Conservation (phyloP, 2,888 invertebrate species). For the Matsumyia berberina region DNA sequence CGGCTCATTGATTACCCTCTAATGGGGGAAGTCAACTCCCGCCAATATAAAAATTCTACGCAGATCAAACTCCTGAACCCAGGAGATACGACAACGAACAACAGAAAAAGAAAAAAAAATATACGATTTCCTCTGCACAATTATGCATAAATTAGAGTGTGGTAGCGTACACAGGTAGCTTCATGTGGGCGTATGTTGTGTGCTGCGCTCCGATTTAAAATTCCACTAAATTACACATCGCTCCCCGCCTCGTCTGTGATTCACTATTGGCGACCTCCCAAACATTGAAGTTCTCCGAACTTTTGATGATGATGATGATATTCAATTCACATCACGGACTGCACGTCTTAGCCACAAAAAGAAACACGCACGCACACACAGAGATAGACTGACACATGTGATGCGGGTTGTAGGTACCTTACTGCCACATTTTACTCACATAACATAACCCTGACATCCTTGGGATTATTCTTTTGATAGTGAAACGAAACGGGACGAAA, state of each 20-base stretch:
- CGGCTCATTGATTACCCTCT: constrained; percentile 59
- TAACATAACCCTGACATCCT: constrained; percentile 68
- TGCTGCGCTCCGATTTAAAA: constrained; percentile 65
- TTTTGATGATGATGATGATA: constrained; percentile 62
- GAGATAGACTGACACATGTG: constrained; percentile 53
- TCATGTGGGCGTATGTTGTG: constrained; percentile 59
- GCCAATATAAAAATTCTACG: constrained; percentile 54
- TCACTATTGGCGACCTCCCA: constrained; percentile 43
- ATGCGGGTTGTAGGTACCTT: constrained; percentile 56
- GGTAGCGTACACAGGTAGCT: constrained; percentile 46
- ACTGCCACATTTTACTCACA: constrained; percentile 44
- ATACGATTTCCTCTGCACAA: constrained; percentile 65
- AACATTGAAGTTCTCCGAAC: constrained; percentile 51
- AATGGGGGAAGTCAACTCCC: constrained; percentile 35
- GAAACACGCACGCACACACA: constrained; percentile 23
- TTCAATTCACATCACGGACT: constrained; percentile 74
- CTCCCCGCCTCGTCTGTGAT: constrained; percentile 21
- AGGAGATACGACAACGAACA: constrained; percentile 45
- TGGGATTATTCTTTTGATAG: constrained; percentile 54
- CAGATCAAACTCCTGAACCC: constrained; percentile 52
- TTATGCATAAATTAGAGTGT: constrained; percentile 72
- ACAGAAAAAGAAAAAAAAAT: no score
- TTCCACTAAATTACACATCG: constrained; percentile 71
- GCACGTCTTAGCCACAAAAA: constrained; percentile 66
- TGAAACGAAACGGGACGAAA: constrained; percentile 46